These are phyloP conservation scores for Peucedramus taeniatus DNA, from an alignment of 2,113 vertebrate genomes.

Conservation along the genomic window DNA sequence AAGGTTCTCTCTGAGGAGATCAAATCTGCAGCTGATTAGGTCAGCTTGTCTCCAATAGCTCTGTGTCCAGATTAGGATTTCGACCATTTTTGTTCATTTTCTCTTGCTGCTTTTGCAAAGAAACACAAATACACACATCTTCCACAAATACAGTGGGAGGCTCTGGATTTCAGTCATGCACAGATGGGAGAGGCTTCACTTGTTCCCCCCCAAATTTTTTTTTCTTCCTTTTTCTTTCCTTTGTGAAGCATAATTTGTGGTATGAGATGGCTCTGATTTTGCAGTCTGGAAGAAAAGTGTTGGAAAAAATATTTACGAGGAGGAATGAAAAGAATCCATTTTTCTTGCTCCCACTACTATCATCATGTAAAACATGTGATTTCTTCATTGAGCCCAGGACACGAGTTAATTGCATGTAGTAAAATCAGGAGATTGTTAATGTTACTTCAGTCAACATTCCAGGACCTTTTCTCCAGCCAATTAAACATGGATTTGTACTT, in stretches of 20 bases:
- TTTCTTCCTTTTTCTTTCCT: neutral
- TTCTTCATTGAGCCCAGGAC: neutral
- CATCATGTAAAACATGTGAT: neutral
- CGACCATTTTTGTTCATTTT: neutral
- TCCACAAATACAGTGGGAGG: neutral
- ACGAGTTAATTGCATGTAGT: neutral
- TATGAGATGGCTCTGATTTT: neutral
- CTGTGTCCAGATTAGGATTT: neutral
- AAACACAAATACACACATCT: neutral
- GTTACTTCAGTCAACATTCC: neutral
- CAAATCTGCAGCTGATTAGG: constrained; percentile 17
- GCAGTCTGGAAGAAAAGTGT: neutral
- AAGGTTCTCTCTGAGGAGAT: constrained; percentile 2
- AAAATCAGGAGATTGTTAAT: neutral
- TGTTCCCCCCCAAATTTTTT: neutral
- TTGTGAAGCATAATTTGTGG: neutral
- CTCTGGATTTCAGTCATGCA: neutral
- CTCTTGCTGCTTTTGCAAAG: neutral
- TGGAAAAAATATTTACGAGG: neutral
- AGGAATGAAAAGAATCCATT: neutral
- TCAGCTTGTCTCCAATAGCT: neutral
- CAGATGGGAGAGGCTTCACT: neutral
- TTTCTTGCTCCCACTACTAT: neutral
- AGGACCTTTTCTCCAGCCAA: neutral
- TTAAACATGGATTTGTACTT: neutral